phyloP scores from a whole-genome alignment of 2,888 invertebrate species.

The Caenorhabditis sp. region DNA sequence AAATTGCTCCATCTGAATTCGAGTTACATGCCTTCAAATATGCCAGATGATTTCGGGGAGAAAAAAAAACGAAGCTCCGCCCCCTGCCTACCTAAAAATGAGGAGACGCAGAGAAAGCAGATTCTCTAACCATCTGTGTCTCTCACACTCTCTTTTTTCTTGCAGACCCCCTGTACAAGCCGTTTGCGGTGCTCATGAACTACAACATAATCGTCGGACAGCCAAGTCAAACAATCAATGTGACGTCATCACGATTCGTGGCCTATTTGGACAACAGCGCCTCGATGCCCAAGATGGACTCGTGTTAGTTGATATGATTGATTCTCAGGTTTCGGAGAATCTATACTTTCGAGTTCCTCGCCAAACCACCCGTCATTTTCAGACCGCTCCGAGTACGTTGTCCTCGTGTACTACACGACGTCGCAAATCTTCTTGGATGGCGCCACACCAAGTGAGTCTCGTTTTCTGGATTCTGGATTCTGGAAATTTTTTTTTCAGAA shows the following conservation, averaged over 20 bases:
- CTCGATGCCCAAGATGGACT: slow-evolving; percentile 54
- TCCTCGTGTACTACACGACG: slow-evolving; percentile 66
- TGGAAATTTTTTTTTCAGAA: slow-evolving; percentile 31
- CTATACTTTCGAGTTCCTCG: not conserved
- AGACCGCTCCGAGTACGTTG: slow-evolving; percentile 70
- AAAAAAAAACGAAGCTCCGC: no score
- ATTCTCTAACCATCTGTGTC: no score
- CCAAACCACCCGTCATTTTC: no score
- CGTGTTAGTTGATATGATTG: slow-evolving; percentile 47
- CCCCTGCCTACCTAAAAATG: no score
- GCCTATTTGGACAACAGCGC: slow-evolving; percentile 67
- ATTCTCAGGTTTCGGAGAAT: not conserved
- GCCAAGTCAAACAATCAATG: slow-evolving; percentile 47
- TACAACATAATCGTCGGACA: slow-evolving; percentile 65
- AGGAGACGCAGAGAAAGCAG: no score
- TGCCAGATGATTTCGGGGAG: no score
- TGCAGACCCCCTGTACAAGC: slow-evolving; percentile 65
- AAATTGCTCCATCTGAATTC: no score
- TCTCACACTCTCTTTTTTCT: not conserved
- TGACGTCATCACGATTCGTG: slow-evolving; percentile 44
- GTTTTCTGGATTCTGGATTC: not conserved
- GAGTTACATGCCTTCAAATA: no score
- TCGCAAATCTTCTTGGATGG: slow-evolving; percentile 46
- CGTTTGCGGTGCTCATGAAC: slow-evolving; percentile 67
- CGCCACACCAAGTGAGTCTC: slow-evolving; percentile 38